Evolutionary conservation across 1,140 invertebrate genomes (phyloP).

Genomic region (Drosophila obscura): DNA sequence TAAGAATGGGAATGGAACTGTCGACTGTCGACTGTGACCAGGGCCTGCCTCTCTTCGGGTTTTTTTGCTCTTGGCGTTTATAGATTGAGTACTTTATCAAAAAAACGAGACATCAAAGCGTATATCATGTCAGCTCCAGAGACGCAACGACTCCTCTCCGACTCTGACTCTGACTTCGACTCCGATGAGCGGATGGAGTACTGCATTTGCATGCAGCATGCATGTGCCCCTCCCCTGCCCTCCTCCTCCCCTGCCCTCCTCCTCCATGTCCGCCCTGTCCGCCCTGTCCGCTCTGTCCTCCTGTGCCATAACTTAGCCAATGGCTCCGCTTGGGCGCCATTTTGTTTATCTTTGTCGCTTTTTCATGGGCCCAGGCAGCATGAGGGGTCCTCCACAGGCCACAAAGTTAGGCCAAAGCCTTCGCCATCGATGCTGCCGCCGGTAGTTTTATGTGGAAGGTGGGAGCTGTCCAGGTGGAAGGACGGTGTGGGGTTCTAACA

Average conservation of each 20-base stretch:
- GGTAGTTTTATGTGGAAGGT: too few relatives aligned
- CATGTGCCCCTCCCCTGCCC: conserved; percentile 23
- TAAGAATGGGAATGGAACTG: conserved; percentile 5
- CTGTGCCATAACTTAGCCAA: conserved; percentile 68
- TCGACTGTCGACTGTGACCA: conserved; percentile 9
- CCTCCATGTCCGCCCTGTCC: conserved; percentile 14
- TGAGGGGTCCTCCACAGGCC: conserved; percentile 46
- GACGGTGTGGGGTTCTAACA: too few relatives aligned
- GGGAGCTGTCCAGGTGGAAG: too few relatives aligned
- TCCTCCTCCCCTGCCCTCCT: not conserved
- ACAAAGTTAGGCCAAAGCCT: conserved; percentile 40
- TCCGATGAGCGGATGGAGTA: not conserved
- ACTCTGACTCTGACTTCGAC: too few relatives aligned
- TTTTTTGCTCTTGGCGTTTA: conserved; percentile 80
- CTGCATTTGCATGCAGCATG: conserved; percentile 48
- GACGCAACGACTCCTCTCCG: conserved; percentile 38
- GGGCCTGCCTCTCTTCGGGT: conserved; percentile 41
- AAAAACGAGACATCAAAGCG: conserved; percentile 81
- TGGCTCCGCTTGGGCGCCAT: conserved; percentile 62
- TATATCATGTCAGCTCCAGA: conserved; percentile 79
- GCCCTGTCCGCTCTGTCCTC: not conserved
- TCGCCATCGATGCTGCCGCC: not conserved
- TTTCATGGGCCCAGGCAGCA: conserved; percentile 18
- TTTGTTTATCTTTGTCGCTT: conserved; percentile 79
- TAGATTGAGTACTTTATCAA: conserved; percentile 81